Evolutionary conservation across 2,888 invertebrate genomes (phyloP).

Genomic region (Tinea semifulvella): DNA sequence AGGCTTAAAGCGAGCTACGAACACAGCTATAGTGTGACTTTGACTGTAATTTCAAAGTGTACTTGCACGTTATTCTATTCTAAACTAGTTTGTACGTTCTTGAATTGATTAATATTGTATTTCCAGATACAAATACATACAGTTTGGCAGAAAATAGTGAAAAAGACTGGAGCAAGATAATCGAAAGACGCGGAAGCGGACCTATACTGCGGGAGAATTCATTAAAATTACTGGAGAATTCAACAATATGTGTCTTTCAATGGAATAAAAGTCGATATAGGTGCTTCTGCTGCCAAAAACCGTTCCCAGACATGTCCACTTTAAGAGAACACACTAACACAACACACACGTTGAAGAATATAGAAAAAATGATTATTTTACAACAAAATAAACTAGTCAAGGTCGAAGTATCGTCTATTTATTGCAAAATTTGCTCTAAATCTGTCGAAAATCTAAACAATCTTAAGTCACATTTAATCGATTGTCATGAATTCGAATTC

Average conservation of each 20-base stretch:
- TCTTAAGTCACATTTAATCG: conserved; percentile 32
- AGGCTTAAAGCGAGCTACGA: no score
- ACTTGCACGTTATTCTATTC: no score
- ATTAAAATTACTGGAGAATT: conserved; percentile 59
- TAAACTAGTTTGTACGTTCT: no score
- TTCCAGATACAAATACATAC: not conserved
- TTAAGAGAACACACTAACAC: conserved; percentile 34
- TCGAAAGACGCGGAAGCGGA: conserved; percentile 35
- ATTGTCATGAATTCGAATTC: conserved; percentile 31
- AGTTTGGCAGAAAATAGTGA: not conserved
- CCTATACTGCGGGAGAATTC: conserved; percentile 42
- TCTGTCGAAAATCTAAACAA: conserved; percentile 25
- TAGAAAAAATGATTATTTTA: conserved; percentile 38
- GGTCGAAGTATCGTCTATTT: conserved; percentile 41
- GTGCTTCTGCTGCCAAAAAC: conserved; percentile 49
- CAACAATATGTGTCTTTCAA: conserved; percentile 46
- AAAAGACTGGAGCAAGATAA: conserved; percentile 27
- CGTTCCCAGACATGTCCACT: conserved; percentile 35
- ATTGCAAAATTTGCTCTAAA: conserved; percentile 37
- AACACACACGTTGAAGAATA: conserved; percentile 32
- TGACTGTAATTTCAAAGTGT: no score
- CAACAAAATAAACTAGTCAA: conserved; percentile 47
- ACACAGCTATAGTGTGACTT: no score
- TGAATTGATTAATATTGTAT: not conserved
- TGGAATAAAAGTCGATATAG: conserved; percentile 49